Percentiles rank a stretch among this genome's conserved stretches.
Evolutionary conservation across 2,888 invertebrate species (phyloP).

Genomic region (Dromius quadrimaculatus): DNA sequence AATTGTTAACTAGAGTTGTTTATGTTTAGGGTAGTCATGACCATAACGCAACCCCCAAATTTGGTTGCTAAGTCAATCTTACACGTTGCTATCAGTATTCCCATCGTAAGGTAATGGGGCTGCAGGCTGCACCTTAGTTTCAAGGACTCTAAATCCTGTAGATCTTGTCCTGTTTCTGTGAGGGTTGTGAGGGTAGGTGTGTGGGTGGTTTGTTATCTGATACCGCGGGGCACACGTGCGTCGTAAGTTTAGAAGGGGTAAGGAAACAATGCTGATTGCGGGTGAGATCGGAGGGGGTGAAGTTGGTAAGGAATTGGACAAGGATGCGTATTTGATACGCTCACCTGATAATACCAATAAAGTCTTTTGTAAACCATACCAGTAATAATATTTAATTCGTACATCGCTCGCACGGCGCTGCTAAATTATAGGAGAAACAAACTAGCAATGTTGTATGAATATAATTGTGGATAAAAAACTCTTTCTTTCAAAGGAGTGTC

Average conservation of each 20-base stretch:
- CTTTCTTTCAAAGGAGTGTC: not conserved
- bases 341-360: not conserved
- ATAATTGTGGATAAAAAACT: not conserved
- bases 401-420: too few species aligned
- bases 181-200: constrained; percentile 1
- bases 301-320: not conserved
- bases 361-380: too few species aligned
- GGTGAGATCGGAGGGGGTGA: not conserved
- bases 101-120: not conserved
- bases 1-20: constrained; percentile 16
- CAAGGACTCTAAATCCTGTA: too few species aligned
- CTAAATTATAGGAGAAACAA: too few species aligned
- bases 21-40: constrained; percentile 1
- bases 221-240: constrained; percentile 1
- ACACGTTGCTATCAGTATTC: constrained; percentile 10
- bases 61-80: too few species aligned
- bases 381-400: too few species aligned
- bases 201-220: constrained; percentile 32
- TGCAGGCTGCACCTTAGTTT: constrained; percentile 4
- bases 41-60: not conserved
- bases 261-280: constrained; percentile 12
- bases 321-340: not conserved
- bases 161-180: not conserved
- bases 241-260: not conserved
- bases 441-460: not conserved